These are phyloP conservation scores for Poeciliopsis retropinna DNA, from an alignment of 2,113 vertebrate species.

Conservation along the genomic window DNA sequence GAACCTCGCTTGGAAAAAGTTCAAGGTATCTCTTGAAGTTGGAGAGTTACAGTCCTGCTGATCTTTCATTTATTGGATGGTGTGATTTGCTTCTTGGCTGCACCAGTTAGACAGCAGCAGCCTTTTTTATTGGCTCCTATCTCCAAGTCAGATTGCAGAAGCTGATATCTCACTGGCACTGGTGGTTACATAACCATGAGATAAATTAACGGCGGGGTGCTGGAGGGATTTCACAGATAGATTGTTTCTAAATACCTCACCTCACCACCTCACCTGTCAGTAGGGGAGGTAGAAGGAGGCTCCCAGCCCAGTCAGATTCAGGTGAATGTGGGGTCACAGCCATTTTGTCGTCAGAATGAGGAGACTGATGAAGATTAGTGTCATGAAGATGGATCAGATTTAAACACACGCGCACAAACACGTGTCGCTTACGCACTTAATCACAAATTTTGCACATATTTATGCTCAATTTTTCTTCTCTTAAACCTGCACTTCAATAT, in stretches of 20 bases:
- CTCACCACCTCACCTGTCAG: conserved; percentile 5
- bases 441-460: no score
- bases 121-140: conserved; percentile 33
- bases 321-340: conserved; percentile 49
- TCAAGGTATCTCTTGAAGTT: not conserved
- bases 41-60: not conserved
- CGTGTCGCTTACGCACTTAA: not conserved
- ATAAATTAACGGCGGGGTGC: not conserved
- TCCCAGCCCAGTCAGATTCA: conserved; percentile 51
- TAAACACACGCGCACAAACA: conserved; percentile 48
- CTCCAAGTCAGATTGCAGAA: conserved; percentile 20
- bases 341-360: conserved; percentile 59
- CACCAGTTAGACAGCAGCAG: conserved; percentile 20
- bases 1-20: not conserved
- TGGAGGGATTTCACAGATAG: not conserved
- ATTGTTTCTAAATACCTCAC: no score
- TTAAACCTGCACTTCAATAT: not conserved
- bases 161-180: conserved; percentile 12
- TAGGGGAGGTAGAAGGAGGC: conserved; percentile 47
- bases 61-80: not conserved
- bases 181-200: conserved; percentile 4
- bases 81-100: conserved; percentile 18
- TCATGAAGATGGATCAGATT: conserved; percentile 84
- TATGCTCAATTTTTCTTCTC: not conserved
- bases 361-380: conserved; percentile 77